These are phyloP conservation scores for Smutsia temminckii DNA, from an alignment of 2,797 vertebrate species.

Conservation along the genomic window DNA sequence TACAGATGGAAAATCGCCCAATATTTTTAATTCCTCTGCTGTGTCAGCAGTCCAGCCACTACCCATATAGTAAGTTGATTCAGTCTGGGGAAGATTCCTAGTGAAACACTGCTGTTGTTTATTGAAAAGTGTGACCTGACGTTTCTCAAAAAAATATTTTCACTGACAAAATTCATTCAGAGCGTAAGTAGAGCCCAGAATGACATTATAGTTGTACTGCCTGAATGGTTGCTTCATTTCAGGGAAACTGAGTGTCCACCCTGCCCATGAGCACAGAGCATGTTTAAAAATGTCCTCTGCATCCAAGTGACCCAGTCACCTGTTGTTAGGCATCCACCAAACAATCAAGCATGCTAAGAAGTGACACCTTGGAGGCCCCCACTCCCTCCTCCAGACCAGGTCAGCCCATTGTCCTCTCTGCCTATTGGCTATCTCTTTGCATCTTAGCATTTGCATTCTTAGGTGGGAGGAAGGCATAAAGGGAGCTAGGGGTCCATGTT, in stretches of 20 bases:
- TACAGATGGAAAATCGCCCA: not conserved
- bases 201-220: not conserved
- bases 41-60: not conserved
- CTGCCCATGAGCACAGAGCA: not conserved
- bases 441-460: not conserved
- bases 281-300: not conserved
- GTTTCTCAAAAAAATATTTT: not conserved
- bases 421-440: not conserved
- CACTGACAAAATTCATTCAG: not conserved
- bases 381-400: too few species aligned
- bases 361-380: not conserved
- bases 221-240: accelerated
- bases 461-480: not conserved
- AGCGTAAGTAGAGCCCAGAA: not conserved
- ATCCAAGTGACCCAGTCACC: not conserved
- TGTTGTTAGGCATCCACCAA: not conserved
- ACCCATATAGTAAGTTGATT: not conserved
- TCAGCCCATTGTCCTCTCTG: not conserved
- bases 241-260: not conserved
- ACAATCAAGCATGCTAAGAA: not conserved
- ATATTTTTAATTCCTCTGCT: not conserved
- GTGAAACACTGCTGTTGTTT: not conserved
- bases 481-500: not conserved
- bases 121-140: not conserved
- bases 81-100: not conserved